Conservation (phyloP, 1,140 invertebrate genomes). For the Philotrypesis tridentata region DNA sequence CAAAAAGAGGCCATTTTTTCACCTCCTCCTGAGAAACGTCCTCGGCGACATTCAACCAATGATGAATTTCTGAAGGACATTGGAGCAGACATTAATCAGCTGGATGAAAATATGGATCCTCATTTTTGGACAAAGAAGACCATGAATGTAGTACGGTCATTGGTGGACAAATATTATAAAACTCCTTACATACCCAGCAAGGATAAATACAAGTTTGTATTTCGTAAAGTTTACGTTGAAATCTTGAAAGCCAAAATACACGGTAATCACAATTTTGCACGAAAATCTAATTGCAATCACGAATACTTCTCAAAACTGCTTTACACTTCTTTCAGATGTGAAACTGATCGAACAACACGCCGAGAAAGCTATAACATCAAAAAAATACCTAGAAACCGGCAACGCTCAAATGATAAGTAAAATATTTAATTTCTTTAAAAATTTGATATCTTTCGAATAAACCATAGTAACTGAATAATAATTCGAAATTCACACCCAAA, state of each 20-base stretch:
- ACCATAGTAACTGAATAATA: too few species aligned
- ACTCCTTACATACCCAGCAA: background rate
- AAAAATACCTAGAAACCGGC: background rate
- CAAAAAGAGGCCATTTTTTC: too few species aligned
- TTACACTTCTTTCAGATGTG: background rate
- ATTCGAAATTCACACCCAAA: too few species aligned
- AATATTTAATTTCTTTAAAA: too few species aligned
- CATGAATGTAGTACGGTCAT: background rate
- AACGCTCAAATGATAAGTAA: too few species aligned
- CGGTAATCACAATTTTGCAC: background rate
- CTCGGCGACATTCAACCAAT: too few species aligned
- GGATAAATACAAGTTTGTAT: background rate
- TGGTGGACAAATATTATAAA: background rate
- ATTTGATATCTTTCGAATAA: too few species aligned
- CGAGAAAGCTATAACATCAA: background rate
- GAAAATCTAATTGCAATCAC: background rate
- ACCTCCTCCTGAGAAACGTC: too few species aligned
- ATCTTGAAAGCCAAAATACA: background rate
- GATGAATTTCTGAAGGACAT: too few species aligned
- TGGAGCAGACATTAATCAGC: too few species aligned
- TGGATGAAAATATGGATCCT: too few species aligned
- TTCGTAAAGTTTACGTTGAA: background rate
- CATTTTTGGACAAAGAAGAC: background rate
- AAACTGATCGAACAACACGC: background rate
- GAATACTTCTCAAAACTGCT: background rate